Percentiles rank a stretch among this genome's conserved stretches.
Conservation (phyloP, 2,888 invertebrate species). For the Scaptomyza caliginosa region DNA sequence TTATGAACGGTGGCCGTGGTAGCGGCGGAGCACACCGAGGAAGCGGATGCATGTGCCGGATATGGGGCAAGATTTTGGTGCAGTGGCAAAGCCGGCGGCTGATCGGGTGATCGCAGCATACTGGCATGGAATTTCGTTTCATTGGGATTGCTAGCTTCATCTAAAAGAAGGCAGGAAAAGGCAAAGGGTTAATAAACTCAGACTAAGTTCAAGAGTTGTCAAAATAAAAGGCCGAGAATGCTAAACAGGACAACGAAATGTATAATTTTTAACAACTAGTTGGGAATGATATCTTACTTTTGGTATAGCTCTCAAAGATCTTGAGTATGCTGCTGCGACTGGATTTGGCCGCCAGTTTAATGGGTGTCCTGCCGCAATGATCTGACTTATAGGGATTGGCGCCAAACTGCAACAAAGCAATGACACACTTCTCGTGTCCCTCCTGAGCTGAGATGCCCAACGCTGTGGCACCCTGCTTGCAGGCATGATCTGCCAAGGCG, state of each 20-base stretch:
- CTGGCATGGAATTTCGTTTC: constrained; percentile 83
- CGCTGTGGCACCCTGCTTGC: constrained; percentile 98
- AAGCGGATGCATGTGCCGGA: constrained; percentile 76
- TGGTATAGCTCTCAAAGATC: constrained; percentile 89
- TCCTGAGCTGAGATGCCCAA: constrained; percentile 98
- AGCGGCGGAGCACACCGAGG: constrained; percentile 81
- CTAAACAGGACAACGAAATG: not conserved
- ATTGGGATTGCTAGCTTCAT: constrained; percentile 83
- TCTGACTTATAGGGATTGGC: constrained; percentile 94
- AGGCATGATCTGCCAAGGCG: constrained; percentile 94
- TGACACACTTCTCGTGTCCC: constrained; percentile 96
- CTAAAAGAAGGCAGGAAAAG: constrained; percentile 53
- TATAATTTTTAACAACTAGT: not conserved
- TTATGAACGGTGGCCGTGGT: constrained; percentile 80
- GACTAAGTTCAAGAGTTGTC: not conserved
- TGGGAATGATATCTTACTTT: constrained; percentile 79
- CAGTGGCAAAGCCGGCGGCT: constrained; percentile 81
- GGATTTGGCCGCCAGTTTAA: constrained; percentile 95
- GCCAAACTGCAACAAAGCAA: constrained; percentile 91
- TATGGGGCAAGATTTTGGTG: constrained; percentile 77
- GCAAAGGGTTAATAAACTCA: not conserved
- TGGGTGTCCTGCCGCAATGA: constrained; percentile 93
- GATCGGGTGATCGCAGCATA: constrained; percentile 84
- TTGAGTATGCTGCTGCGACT: constrained; percentile 94
- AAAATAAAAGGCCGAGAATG: not conserved